A percentile compares a stretch with the other conserved stretches of the same genome.
Evolutionary conservation across 2,797 vertebrate species (phyloP).

Genomic region (Galago senegalensis): DNA sequence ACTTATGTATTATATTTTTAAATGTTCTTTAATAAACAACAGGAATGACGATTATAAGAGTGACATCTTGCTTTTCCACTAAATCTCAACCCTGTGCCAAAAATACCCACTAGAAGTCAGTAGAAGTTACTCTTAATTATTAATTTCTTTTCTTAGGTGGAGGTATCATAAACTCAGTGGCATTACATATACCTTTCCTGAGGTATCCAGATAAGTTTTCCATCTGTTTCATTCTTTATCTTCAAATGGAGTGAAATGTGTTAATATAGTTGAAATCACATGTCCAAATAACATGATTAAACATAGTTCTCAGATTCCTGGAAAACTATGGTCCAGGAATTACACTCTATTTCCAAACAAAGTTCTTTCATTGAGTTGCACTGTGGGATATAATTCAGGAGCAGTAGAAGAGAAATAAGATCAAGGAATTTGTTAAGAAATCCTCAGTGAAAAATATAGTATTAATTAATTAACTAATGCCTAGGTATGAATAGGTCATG

Average conservation of each 20-base stretch:
- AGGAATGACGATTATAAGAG: background rate
- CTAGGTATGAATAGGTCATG: background rate
- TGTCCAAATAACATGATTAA: constrained; percentile 28
- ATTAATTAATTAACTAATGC: constrained; percentile 10
- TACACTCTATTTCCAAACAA: background rate
- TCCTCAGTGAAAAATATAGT: background rate
- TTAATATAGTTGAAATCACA: background rate
- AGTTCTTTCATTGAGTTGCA: background rate
- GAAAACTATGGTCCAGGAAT: background rate
- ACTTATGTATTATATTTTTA: constrained; percentile 3
- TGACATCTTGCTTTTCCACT: background rate
- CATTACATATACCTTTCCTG: background rate
- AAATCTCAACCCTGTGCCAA: constrained; percentile 1
- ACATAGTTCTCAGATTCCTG: background rate
- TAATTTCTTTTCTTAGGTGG: background rate
- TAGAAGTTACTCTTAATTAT: background rate
- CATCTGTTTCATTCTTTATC: background rate
- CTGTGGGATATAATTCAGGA: background rate
- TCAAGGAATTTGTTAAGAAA: background rate
- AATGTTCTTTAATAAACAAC: background rate
- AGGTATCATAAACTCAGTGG: background rate
- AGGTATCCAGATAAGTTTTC: background rate
- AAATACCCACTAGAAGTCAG: background rate
- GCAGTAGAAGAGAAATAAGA: background rate
- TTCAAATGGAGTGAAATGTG: background rate